phyloP scores from a whole-genome alignment of 2,888 invertebrate genomes.

The Euphydryas editha region DNA sequence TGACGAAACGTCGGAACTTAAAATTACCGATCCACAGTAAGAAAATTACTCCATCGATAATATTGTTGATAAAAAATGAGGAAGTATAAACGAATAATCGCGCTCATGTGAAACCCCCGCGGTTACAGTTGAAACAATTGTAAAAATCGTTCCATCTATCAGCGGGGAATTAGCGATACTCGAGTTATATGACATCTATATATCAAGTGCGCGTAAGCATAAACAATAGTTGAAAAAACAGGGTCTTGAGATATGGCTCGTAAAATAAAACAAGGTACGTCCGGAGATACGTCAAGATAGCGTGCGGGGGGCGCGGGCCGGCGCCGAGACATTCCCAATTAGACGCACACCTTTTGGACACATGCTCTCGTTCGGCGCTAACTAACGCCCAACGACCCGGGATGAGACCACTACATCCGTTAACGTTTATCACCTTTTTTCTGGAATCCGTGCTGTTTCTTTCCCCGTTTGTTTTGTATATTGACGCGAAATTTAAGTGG shows the following conservation, averaged over 20 bases:
- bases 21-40: background rate
- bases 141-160: constrained; percentile 50
- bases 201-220: constrained; percentile 67
- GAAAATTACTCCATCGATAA: background rate
- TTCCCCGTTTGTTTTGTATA: background rate
- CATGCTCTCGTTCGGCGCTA: constrained; percentile 74
- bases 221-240: constrained; percentile 74
- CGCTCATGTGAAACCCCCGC: background rate
- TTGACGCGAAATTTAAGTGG: constrained; percentile 22
- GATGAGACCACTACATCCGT: constrained; percentile 71
- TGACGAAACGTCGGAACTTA: background rate
- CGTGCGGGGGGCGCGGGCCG: constrained; percentile 61
- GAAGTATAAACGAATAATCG: constrained; percentile 1
- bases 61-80: constrained; percentile 1
- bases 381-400: constrained; percentile 72
- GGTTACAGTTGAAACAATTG: constrained; percentile 5
- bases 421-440: constrained; percentile 67
- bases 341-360: constrained; percentile 83
- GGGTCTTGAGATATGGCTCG: constrained; percentile 75
- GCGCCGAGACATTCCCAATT: constrained; percentile 76
- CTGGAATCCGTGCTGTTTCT: constrained; percentile 37
- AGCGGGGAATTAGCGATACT: constrained; percentile 62
- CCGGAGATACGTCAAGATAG: constrained; percentile 83
- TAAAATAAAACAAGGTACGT: constrained; percentile 82
- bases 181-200: constrained; percentile 66